Conservation (phyloP, 2,888 invertebrate species). For the Phortica magna region DNA sequence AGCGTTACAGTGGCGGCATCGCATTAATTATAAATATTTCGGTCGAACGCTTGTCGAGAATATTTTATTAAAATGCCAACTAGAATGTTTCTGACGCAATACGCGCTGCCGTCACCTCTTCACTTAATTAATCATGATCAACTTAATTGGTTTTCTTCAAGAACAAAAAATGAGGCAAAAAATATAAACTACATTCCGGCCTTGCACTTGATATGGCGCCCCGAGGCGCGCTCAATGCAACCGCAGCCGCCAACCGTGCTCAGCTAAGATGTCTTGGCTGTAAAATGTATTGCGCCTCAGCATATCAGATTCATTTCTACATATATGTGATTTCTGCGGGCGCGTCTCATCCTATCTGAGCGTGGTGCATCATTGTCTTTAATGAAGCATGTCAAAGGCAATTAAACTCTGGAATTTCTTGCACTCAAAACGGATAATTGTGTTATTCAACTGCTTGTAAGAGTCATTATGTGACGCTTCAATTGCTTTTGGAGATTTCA, state of each 20-base stretch:
- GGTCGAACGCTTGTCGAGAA: background rate
- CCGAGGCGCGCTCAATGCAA: background rate
- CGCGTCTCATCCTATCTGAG: background rate
- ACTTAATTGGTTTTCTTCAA: background rate
- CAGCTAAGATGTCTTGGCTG: background rate
- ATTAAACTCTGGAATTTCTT: slow-evolving; percentile 41
- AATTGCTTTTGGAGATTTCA: background rate
- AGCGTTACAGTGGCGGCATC: background rate
- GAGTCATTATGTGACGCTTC: too few relatives aligned
- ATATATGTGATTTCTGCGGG: background rate
- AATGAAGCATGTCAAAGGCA: slow-evolving; percentile 44
- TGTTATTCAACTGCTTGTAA: background rate
- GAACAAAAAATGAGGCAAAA: too few relatives aligned
- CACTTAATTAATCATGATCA: slow-evolving; percentile 4
- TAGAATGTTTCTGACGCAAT: background rate
- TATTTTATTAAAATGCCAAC: background rate
- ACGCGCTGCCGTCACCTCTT: background rate
- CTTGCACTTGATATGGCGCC: slow-evolving; percentile 23
- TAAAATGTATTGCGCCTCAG: background rate
- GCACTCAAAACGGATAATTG: slow-evolving; percentile 11
- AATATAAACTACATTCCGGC: background rate
- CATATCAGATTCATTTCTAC: background rate
- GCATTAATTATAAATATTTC: slow-evolving; percentile 7
- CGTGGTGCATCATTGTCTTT: slow-evolving; percentile 18
- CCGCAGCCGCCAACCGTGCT: background rate